A percentile compares a stretch with the other conserved stretches of the same genome.
Evolutionary conservation across 2,113 vertebrate species (phyloP).

Genomic region (Setophaga coronata): DNA sequence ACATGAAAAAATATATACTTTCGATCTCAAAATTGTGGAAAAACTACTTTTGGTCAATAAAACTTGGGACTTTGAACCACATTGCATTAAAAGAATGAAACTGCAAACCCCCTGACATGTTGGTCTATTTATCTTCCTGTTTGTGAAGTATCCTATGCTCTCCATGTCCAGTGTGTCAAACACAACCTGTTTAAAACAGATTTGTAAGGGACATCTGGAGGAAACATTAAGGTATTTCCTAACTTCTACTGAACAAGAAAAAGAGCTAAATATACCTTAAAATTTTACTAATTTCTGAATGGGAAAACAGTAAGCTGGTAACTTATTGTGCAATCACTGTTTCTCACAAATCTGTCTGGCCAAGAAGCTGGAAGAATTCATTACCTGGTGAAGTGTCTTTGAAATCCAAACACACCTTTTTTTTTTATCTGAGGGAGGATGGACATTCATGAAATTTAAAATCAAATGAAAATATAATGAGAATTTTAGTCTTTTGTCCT

Average conservation of each 20-base stretch:
- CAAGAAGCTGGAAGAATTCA: not conserved
- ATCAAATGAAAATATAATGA: not conserved
- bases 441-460: not conserved
- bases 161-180: not conserved
- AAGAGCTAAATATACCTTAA: not conserved
- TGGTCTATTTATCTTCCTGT: not conserved
- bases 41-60: not conserved
- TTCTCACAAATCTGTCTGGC: not conserved
- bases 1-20: not conserved
- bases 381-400: not conserved
- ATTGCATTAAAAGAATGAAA: not conserved
- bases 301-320: not conserved
- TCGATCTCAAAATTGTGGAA: not conserved
- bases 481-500: not conserved
- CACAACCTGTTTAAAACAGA: not conserved
- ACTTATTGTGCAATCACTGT: not conserved
- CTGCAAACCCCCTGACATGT: not conserved
- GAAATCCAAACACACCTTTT: not conserved
- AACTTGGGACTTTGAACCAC: not conserved
- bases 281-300: not conserved
- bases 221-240: not conserved
- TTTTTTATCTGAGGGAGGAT: not conserved
- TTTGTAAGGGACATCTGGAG: not conserved
- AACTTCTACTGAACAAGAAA: not conserved
- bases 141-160: not conserved